A percentile compares a stretch with the other conserved stretches of the same genome.
Conservation (phyloP, 2,113 vertebrate species). For the Phylloscopus trochiloides region DNA sequence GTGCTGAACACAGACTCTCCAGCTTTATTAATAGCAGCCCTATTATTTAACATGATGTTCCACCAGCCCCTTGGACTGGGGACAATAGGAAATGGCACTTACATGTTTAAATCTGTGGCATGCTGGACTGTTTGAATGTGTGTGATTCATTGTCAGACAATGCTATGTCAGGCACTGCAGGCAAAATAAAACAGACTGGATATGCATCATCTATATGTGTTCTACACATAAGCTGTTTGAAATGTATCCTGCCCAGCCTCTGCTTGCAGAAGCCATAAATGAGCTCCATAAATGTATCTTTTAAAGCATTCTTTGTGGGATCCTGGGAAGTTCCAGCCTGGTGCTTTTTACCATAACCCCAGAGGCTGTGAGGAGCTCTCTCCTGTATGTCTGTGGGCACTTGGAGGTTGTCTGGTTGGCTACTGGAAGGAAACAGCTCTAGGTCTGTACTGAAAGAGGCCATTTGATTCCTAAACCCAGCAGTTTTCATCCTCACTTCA, state of each 20-base stretch:
- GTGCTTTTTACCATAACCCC: background rate
- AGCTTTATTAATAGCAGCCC: slow-evolving; percentile 44
- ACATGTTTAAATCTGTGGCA: background rate
- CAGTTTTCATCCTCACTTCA: background rate
- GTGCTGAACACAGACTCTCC: background rate
- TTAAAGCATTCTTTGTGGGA: background rate
- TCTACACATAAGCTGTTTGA: background rate
- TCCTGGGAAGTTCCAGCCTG: background rate
- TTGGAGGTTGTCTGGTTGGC: background rate
- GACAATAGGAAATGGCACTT: slow-evolving; percentile 43
- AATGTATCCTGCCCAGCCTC: background rate
- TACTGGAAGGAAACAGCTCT: background rate
- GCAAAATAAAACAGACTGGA: slow-evolving; percentile 19
- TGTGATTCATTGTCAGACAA: slow-evolving; percentile 41
- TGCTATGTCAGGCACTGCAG: slow-evolving; percentile 13
- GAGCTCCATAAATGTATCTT: background rate
- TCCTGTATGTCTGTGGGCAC: background rate
- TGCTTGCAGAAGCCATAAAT: background rate
- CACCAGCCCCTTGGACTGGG: slow-evolving; percentile 20
- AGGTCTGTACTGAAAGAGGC: background rate
- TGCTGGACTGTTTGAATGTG: background rate
- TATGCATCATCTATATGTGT: background rate
- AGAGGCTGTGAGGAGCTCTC: background rate
- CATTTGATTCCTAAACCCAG: background rate
- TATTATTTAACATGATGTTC: slow-evolving; percentile 38